A percentile compares a stretch with the other conserved stretches of the same genome.
These are phyloP conservation scores for Cephus sareptanus DNA, from an alignment of 2,888 invertebrate species.

Conservation along the genomic window DNA sequence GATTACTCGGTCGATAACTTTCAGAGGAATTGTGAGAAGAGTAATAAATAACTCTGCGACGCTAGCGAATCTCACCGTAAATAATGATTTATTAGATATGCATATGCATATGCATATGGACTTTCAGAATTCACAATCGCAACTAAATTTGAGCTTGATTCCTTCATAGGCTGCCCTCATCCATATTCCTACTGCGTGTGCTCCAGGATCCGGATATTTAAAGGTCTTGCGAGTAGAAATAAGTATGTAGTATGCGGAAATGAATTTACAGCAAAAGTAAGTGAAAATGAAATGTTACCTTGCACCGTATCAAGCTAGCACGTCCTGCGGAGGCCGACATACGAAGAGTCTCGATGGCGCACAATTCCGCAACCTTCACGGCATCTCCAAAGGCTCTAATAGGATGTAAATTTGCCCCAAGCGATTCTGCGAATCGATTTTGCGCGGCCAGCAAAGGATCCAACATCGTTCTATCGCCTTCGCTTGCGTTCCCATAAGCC, in stretches of 20 bases:
- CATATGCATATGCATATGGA: too few species aligned
- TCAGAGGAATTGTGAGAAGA: too few species aligned
- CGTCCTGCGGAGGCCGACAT: slow-evolving; percentile 57
- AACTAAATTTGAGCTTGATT: slow-evolving; percentile 55
- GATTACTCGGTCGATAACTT: too few species aligned
- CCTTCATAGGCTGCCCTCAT: slow-evolving; percentile 69
- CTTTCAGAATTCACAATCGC: slow-evolving; percentile 15
- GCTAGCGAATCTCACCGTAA: too few species aligned
- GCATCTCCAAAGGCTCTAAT: slow-evolving; percentile 60
- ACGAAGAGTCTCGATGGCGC: slow-evolving; percentile 39
- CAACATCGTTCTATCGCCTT: slow-evolving; percentile 80
- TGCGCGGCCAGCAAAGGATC: slow-evolving; percentile 57
- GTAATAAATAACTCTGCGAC: too few species aligned
- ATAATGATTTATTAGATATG: too few species aligned
- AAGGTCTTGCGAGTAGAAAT: slow-evolving; percentile 40
- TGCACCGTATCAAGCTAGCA: slow-evolving; percentile 58
- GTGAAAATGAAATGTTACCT: slow-evolving; percentile 14
- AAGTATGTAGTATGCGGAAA: not conserved
- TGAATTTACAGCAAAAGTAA: too few species aligned
- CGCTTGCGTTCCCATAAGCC: slow-evolving; percentile 74
- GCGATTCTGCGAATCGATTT: slow-evolving; percentile 40
- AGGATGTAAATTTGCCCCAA: slow-evolving; percentile 33
- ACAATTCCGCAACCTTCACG: slow-evolving; percentile 62
- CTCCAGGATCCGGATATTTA: slow-evolving; percentile 71
- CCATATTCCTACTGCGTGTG: slow-evolving; percentile 72